Base-by-base conservation (phyloP, 2,797 vertebrate genomes). In the Neopelma chrysocephalum region DNA sequence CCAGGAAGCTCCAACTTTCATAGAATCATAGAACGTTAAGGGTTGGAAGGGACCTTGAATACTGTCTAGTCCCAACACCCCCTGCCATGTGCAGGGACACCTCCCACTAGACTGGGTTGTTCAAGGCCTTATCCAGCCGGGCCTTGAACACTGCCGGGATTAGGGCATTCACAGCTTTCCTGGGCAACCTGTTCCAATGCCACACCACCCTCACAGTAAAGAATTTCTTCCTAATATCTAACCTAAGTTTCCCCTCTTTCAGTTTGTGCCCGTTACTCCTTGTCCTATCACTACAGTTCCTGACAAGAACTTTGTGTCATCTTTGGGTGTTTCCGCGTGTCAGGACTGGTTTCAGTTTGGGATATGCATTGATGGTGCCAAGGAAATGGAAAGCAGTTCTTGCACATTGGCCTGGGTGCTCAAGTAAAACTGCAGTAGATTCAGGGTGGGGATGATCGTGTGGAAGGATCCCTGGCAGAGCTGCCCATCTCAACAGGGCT, bases 301-400 rank as follows among this genome's bases (percentile, higher is more conserved):
- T 36, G 47, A 14, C 18, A 42, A 21, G 40, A 79, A 15, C 53
- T 50, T 70, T 20, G 12, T 58, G 17, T 48, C 4, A 2, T 34
- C 42, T 80, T 25, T 38, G n/a, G 3, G 2, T 40, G 9, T 56
- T 85, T 82, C 62, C 21, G 15, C 27, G 38, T 48, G 11, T 48
- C 25, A 32, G 42, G 62, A 43, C 26, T 53, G 11, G 5, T 86
- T 61, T 83, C 26, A 38, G 11, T 14, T 48, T 31, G 8, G 32
- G 8, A 36, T 9, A 3, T 0, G 0, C n/a, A 23, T 9, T 60
- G 29, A 8, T 36, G 36, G 31, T 9, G 12, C 12, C 54, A 40
- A 56, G 31, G 36, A 80, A 66, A 31, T 0, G 0, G 16, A 76
- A 91, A 26, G 6, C 34, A 13, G 12, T 53, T 56, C 11, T 7